These are phyloP conservation scores for Microvelia longipes DNA, from an alignment of 1,140 invertebrate species.

Conservation along the genomic window DNA sequence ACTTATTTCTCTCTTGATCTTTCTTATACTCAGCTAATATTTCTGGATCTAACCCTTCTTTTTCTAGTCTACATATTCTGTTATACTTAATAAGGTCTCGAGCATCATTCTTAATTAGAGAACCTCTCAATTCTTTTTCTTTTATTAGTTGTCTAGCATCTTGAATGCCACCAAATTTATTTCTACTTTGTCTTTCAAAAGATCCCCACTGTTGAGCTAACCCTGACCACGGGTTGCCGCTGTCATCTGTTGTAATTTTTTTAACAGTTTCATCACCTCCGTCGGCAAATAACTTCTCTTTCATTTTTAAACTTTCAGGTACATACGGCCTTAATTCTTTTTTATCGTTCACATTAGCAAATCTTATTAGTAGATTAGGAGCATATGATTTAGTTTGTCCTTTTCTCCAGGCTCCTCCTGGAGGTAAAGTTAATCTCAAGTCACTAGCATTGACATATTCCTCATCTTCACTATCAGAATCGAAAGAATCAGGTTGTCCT, in stretches of 20 bases:
- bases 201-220: constrained; percentile 50
- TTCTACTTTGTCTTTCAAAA: constrained; percentile 33
- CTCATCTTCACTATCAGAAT: constrained; percentile 9
- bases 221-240: constrained; percentile 50
- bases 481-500: constrained; percentile 7
- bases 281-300: constrained; percentile 9
- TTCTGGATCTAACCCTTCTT: neutral
- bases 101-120: neutral
- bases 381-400: constrained; percentile 35
- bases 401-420: constrained; percentile 54
- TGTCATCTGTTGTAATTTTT: constrained; percentile 1
- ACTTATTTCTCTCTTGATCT: neutral
- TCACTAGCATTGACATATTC: constrained; percentile 32
- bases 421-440: constrained; percentile 41
- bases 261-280: constrained; percentile 29
- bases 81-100: neutral
- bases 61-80: neutral
- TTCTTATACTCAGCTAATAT: neutral
- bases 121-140: neutral
- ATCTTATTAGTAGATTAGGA: constrained; percentile 46
- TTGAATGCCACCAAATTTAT: neutral
- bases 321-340: constrained; percentile 1
- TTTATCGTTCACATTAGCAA: constrained; percentile 47
- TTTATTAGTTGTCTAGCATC: neutral
- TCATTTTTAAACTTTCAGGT: neutral